phyloP scores from a whole-genome alignment of 2,797 vertebrate genomes.

The Lates japonicus region DNA sequence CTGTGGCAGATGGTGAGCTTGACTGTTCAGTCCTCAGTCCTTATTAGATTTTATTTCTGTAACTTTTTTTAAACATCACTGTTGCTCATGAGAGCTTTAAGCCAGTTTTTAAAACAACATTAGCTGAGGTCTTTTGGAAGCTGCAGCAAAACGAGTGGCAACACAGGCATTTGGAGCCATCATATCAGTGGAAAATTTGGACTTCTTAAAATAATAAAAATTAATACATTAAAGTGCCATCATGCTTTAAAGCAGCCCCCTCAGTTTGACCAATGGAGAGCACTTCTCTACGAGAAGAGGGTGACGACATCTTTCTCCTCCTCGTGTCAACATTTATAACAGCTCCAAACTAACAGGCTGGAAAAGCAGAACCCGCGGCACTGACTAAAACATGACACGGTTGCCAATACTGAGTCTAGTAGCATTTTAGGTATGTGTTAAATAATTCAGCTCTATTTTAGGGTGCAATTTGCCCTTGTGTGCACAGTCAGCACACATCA shows the following conservation, averaged over 20 bases:
- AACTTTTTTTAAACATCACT: neutral
- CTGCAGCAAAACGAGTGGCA: neutral
- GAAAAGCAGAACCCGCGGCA: slow-evolving; percentile 17
- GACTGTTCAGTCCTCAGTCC: slow-evolving; percentile 34
- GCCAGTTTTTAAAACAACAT: neutral
- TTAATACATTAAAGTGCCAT: neutral
- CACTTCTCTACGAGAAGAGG: neutral
- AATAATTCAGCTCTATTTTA: slow-evolving; percentile 51
- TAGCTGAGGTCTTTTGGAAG: neutral
- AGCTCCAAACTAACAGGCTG: slow-evolving; percentile 46
- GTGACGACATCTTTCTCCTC: neutral
- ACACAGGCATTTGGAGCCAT: neutral
- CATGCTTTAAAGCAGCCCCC: neutral
- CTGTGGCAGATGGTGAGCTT: slow-evolving; percentile 36
- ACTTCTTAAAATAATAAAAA: neutral
- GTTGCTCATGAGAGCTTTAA: neutral
- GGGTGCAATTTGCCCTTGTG: neutral
- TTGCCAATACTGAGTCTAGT: slow-evolving; percentile 8
- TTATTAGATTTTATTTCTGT: neutral
- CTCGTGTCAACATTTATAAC: slow-evolving; percentile 41
- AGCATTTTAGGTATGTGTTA: slow-evolving; percentile 33
- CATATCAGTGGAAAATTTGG: neutral
- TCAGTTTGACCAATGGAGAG: slow-evolving; percentile 6
- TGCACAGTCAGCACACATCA: slow-evolving; percentile 14
- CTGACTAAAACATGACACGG: slow-evolving; percentile 40